Conservation (phyloP, 2,888 invertebrate species). For the Psylliodes chrysocephalus region DNA sequence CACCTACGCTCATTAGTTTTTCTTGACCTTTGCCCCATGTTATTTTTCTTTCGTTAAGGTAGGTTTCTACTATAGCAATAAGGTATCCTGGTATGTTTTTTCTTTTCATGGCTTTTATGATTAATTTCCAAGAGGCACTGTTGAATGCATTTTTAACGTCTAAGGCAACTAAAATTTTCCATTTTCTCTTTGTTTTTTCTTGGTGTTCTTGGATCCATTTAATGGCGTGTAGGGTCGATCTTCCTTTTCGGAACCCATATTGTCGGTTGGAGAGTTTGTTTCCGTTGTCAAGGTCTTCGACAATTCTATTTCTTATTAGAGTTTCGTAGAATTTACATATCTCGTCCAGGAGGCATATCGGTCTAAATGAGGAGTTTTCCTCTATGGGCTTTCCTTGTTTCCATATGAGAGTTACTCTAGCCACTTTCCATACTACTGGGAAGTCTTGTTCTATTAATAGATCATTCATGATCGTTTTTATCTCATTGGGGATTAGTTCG, state of each 20-base stretch:
- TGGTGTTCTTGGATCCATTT: not conserved
- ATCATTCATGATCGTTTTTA: too few relatives aligned
- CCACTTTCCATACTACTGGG: constrained; percentile 40
- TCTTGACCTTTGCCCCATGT: not conserved
- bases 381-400: constrained; percentile 2
- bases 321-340: constrained; percentile 12
- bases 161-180: constrained; percentile 3
- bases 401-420: constrained; percentile 32
- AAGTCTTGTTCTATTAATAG: constrained; percentile 32
- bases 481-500: too few relatives aligned
- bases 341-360: constrained; percentile 17
- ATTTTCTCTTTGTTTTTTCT: not conserved
- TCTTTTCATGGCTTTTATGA: not conserved
- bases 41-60: constrained; percentile 6
- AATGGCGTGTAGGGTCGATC: not conserved
- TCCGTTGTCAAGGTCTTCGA: not conserved
- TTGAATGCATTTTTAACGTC: constrained; percentile 20
- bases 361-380: constrained; percentile 6
- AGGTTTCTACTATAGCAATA: not conserved
- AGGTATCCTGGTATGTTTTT: constrained; percentile 1
- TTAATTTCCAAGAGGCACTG: not conserved
- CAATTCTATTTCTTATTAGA: not conserved
- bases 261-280: not conserved
- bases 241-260: constrained; percentile 8
- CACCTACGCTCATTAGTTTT: constrained; percentile 3